Base-by-base conservation (phyloP, 2,797 vertebrate species). In the Sebastes itinus region DNA sequence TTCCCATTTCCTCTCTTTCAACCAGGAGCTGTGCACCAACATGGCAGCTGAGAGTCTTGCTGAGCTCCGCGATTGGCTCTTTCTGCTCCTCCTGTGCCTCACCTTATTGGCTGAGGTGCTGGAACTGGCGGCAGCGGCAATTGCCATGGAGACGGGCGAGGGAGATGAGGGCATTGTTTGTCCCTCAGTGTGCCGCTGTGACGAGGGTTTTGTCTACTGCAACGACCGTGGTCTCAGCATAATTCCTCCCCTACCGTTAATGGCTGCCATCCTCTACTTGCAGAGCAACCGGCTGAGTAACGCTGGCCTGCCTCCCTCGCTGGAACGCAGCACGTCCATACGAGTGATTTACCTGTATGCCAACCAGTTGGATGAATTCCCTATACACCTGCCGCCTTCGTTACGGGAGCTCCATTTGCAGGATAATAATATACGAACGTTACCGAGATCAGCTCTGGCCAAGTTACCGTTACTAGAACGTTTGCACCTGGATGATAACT, bases 281-380 rank as follows among this genome's bases (percentile, higher is more conserved):
- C 98, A 99, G 89, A 99, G 99, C 94, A 99, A 99, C 93, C 97
- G 96, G 22, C 97, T 99, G 89, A 96, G 93, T 59, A 99, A 98
- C 0, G 95, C 97, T 0, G 98, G 98, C 9, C 94, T 99, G 87
- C 97, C 98, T 0, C 93, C 94, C 0, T 97, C 95, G 0, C 86
- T 99, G 88, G 97, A 96, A 52, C 94, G 92, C 23, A 95, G 97
- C 67, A 87, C 94, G 62, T 96, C 93, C 1, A 94, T 99, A 63
- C 94, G 95, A 91, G 98, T 98, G 22, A 95, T 99, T 8, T 99
- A 99, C 87, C 96, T 99, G 32, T 99, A 99, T 3, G 97, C 97
- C 82, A 99, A 99, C 28, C 96, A 97, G 22, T 73, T 99, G 91
- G 98, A 99, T 42, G 97, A 97, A 46, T 96, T 99, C 30, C 98